A percentile compares a stretch with the other conserved stretches of the same genome.
phyloP scores from a whole-genome alignment of 2,797 vertebrate genomes.

The Xenentodon cancila region DNA sequence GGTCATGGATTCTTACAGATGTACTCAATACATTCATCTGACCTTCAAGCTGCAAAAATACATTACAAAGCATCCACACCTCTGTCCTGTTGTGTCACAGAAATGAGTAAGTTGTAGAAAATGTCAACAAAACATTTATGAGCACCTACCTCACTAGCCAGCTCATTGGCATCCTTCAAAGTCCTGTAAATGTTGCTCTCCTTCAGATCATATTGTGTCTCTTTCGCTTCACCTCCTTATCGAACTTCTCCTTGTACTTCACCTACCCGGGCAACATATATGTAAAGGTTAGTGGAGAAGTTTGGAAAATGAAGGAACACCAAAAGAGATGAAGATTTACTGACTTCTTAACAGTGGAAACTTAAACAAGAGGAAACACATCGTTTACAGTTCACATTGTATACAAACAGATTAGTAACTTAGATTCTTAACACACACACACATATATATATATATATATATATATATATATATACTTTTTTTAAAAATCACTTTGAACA shows the following conservation, averaged over 20 bases:
- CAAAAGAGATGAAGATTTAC: constrained; percentile 1
- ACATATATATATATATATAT: too few relatives aligned
- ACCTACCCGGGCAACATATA: constrained; percentile 74
- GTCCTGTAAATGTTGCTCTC: constrained; percentile 95
- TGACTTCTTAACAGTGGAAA: constrained; percentile 19
- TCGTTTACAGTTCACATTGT: constrained; percentile 12
- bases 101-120: too few relatives aligned
- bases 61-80: not conserved
- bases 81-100: not conserved
- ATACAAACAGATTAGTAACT: constrained; percentile 47
- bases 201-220: constrained; percentile 91
- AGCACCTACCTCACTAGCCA: constrained; percentile 91
- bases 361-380: constrained; percentile 11
- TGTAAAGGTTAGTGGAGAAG: constrained; percentile 12
- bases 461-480: too few relatives aligned
- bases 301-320: not conserved
- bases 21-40: too few relatives aligned
- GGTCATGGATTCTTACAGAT: too few relatives aligned
- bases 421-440: not conserved
- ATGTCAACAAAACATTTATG: not conserved
- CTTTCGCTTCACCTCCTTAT: constrained; percentile 93
- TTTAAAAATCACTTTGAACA: not conserved
- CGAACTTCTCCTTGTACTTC: constrained; percentile 96
- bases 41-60: not conserved
- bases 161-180: constrained; percentile 90